Evolutionary conservation across 2,797 vertebrate genomes (phyloP), one percentile per base, ranked within the genome.

Genomic region (Oreonectes daqikongensis): DNA sequence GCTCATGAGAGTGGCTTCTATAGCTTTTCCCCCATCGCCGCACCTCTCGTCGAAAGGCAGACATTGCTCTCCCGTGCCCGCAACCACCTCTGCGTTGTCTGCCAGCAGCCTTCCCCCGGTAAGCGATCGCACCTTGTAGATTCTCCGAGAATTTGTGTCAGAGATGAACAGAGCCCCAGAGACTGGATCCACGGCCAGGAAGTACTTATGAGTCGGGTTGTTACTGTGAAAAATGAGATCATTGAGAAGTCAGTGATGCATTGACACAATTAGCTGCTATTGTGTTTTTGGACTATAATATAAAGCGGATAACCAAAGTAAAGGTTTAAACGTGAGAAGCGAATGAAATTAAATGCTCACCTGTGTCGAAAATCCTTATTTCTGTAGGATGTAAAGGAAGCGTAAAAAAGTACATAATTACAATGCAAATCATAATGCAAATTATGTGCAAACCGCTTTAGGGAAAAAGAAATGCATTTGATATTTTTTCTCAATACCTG

Each of bases 331-430:
- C 1, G 9, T 38, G 1, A 67, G 52, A 52, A 35, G 9, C 2
- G 30, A 64, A 42, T 7, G 4, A 15, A 74, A 18, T 18, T 5
- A 28, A 67, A 79, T 18, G 55, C 95, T 96, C 92, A 99, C 97
- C 98, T 99, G 95, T 99, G 97, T 93, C 98, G 94, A 94, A 99
- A 99, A 92, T 99, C 98, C 94, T 99, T 99, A 94, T 99, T 99
- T 94, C 98, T 99, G 94, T 82, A 80, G 79, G 69, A 72, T 10
- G 35, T 32, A 66, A 63, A 59, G 30, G 79, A 81, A 88, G 82
- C 55, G 85, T 89, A 84, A 61, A 86, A 63, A 66, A 83, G 77
- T 71, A 82, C 83, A 82, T 83, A 88, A 87, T 85, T 79, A 84
- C 76, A 77, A 40, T 30, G 30, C 2, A 48, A 50, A 46, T 38